phyloP scores from a whole-genome alignment of 1,140 invertebrate species.

The Macrocentrus cingulum region DNA sequence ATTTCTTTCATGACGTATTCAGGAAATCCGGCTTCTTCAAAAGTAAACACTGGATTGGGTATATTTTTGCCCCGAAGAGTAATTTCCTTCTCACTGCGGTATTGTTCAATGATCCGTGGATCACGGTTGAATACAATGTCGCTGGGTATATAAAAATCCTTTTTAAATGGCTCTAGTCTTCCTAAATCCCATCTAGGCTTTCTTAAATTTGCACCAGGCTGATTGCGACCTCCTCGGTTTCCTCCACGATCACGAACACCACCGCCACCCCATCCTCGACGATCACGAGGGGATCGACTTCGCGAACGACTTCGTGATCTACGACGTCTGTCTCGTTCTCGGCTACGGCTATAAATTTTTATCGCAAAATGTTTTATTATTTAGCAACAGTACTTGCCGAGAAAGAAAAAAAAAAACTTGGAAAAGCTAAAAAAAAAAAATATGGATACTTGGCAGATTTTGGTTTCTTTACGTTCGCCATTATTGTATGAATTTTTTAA shows the following conservation, averaged over 20 bases:
- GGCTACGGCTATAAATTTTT: conserved; percentile 44
- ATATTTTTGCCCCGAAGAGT: conserved; percentile 79
- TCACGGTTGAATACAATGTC: conserved; percentile 70
- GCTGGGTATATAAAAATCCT: conserved; percentile 89
- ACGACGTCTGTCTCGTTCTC: conserved; percentile 48
- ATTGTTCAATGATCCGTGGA: conserved; percentile 73
- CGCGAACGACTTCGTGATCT: conserved; percentile 51
- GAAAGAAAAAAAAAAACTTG: too few relatives aligned
- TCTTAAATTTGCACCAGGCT: conserved; percentile 72
- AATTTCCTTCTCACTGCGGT: conserved; percentile 75
- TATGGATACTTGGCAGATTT: too few relatives aligned
- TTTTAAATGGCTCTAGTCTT: conserved; percentile 83
- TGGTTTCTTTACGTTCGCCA: too few relatives aligned
- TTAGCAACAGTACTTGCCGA: too few relatives aligned
- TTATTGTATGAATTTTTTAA: too few relatives aligned
- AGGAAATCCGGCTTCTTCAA: conserved; percentile 82
- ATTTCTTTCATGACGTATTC: conserved; percentile 79
- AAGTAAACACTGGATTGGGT: conserved; percentile 78
- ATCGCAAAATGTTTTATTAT: too few relatives aligned
- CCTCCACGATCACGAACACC: conserved; percentile 69
- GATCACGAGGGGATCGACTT: conserved; percentile 54
- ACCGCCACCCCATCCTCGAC: conserved; percentile 60
- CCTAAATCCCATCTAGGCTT: conserved; percentile 81
- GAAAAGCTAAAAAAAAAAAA: too few relatives aligned
- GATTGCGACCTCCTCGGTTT: conserved; percentile 60